Conservation (phyloP, 1,140 invertebrate species). For the Cephus cinctus region DNA sequence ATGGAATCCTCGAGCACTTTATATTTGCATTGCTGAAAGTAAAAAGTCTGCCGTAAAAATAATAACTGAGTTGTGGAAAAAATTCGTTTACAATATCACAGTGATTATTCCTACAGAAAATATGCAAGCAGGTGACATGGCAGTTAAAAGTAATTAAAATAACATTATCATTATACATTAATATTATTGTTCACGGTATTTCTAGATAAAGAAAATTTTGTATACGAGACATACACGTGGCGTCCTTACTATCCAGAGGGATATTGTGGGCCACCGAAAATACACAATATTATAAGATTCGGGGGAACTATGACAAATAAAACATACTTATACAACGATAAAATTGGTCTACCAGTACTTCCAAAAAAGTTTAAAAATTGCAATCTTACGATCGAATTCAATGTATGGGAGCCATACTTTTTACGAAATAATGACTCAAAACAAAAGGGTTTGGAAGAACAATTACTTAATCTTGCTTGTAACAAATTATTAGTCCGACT, state of each 20-base stretch:
- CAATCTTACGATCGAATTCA: background rate
- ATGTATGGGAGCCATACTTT: background rate
- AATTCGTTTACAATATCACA: constrained; percentile 2
- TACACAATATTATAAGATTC: background rate
- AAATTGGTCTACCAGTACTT: background rate
- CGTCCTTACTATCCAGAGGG: background rate
- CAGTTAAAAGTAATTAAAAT: no score
- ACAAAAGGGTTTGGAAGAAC: background rate
- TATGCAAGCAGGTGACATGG: no score
- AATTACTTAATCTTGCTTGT: background rate
- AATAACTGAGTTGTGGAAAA: background rate
- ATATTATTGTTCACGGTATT: no score
- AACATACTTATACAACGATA: background rate
- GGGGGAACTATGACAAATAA: background rate
- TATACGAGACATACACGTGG: background rate
- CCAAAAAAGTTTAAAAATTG: constrained; percentile 2
- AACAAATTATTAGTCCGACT: background rate
- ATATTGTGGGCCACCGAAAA: background rate
- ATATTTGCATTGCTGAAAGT: background rate
- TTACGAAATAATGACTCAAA: background rate
- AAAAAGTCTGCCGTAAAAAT: background rate
- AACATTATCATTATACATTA: no score
- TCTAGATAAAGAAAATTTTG: background rate
- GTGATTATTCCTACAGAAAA: background rate
- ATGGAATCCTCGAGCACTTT: constrained; percentile 1